These are phyloP conservation scores for Sprattus sprattus DNA, from an alignment of 2,113 vertebrate genomes.

Conservation along the genomic window DNA sequence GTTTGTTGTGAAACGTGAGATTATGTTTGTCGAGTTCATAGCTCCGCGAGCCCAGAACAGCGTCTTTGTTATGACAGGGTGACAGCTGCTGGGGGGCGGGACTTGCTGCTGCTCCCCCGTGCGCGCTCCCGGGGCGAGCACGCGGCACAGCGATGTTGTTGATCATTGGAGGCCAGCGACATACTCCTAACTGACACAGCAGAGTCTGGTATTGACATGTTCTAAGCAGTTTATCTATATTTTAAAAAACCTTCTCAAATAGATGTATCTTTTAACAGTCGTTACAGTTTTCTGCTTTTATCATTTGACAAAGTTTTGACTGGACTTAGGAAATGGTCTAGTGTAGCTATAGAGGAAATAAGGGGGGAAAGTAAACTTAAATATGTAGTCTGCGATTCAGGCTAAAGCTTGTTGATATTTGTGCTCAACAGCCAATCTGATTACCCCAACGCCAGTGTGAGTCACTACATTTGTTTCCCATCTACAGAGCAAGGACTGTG, in stretches of 20 bases:
- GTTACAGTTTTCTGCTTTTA: background rate
- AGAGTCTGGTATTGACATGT: background rate
- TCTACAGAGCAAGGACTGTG: too few relatives aligned
- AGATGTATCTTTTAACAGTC: background rate
- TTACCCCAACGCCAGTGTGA: too few relatives aligned
- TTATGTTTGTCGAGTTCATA: slow-evolving; percentile 30
- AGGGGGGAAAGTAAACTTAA: too few relatives aligned
- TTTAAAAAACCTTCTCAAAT: background rate
- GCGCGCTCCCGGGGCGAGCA: slow-evolving; percentile 57
- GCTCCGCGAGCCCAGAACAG: slow-evolving; percentile 50
- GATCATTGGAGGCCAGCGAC: background rate
- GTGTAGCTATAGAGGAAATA: too few relatives aligned
- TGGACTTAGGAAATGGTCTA: too few relatives aligned
- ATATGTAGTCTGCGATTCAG: too few relatives aligned
- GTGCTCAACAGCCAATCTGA: too few relatives aligned
- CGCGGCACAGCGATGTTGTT: slow-evolving; percentile 14
- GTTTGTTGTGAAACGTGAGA: slow-evolving; percentile 29
- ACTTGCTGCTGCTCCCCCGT: slow-evolving; percentile 66
- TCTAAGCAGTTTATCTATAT: background rate
- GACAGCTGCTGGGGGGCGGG: slow-evolving; percentile 84
- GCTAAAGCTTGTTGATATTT: too few relatives aligned
- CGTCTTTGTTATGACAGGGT: slow-evolving; percentile 87
- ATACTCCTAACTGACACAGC: background rate
- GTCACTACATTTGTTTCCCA: too few relatives aligned
- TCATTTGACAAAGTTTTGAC: background rate